These are phyloP conservation scores for Acrocephalus scirpaceus DNA, from an alignment of 2,797 vertebrate genomes.

Conservation along the genomic window DNA sequence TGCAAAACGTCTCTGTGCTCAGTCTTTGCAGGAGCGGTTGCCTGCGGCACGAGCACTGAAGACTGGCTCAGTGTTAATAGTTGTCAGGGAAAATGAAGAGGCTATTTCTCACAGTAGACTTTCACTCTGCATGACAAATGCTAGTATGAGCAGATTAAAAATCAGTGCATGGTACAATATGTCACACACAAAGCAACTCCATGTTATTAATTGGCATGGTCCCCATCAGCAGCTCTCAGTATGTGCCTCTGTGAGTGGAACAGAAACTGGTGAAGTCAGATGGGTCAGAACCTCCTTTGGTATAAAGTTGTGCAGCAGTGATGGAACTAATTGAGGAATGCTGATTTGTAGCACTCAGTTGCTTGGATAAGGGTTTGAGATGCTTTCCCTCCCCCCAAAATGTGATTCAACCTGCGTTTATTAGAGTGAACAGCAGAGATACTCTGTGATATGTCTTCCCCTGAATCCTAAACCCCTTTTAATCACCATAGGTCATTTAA, in stretches of 20 bases:
- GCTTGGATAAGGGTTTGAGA: not conserved
- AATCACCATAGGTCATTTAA: not conserved
- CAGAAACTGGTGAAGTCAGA: not conserved
- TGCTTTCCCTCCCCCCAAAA: not conserved
- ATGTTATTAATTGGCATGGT: conserved; percentile 52
- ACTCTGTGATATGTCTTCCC: not conserved
- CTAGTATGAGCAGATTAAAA: conserved; percentile 66
- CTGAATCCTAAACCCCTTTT: not conserved
- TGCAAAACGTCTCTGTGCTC: not conserved
- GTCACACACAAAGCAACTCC: conserved; percentile 53
- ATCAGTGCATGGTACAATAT: conserved; percentile 63
- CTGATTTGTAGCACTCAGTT: not conserved
- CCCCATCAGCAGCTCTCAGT: conserved; percentile 42
- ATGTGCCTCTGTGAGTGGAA: not conserved
- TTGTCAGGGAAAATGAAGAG: conserved; percentile 68
- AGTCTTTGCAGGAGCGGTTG: conserved; percentile 13
- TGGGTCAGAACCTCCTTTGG: conserved; percentile 6
- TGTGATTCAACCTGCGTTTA: not conserved
- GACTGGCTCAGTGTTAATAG: conserved; percentile 52
- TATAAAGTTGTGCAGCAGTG: not conserved
- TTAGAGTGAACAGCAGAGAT: not conserved
- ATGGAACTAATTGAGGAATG: not conserved
- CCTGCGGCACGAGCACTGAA: not conserved
- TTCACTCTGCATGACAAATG: conserved; percentile 56
- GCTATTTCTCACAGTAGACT: conserved; percentile 60